Percentiles rank a stretch among this genome's conserved stretches.
These are phyloP conservation scores for Alethe diademata DNA, from an alignment of 2,113 vertebrate genomes.

Conservation along the genomic window DNA sequence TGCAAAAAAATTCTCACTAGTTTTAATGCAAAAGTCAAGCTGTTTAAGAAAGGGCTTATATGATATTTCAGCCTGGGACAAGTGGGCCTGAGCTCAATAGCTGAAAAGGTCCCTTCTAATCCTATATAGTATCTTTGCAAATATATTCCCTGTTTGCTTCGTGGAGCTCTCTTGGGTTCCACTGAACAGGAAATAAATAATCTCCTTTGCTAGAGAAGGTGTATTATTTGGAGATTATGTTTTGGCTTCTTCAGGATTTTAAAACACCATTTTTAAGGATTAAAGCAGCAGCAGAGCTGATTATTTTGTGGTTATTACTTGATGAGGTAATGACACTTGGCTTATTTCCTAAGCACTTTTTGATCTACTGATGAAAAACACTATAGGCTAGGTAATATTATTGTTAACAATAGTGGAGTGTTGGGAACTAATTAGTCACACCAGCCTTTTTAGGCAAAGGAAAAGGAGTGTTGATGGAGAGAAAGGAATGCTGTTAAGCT, in stretches of 20 bases:
- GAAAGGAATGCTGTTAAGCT: neutral
- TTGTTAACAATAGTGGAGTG: slow-evolving; percentile 13
- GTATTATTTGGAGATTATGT: slow-evolving; percentile 48
- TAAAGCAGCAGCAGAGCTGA: slow-evolving; percentile 12
- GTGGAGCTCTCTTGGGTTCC: neutral
- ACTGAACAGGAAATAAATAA: slow-evolving; percentile 31
- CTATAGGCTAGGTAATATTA: neutral
- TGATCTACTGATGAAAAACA: slow-evolving; percentile 43
- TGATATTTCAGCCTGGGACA: neutral
- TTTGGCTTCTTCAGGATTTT: slow-evolving; percentile 38
- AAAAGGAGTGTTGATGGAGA: neutral
- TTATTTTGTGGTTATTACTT: slow-evolving; percentile 28
- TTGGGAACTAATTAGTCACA: slow-evolving; percentile 31
- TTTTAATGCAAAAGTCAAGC: slow-evolving; percentile 8
- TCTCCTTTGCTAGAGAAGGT: slow-evolving; percentile 31
- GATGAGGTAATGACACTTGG: slow-evolving; percentile 34
- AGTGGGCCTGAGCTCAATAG: slow-evolving; percentile 10
- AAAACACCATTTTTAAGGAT: slow-evolving; percentile 48
- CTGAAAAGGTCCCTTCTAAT: slow-evolving; percentile 45
- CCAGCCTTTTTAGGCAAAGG: neutral
- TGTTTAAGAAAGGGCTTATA: slow-evolving; percentile 33
- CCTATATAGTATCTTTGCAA: neutral
- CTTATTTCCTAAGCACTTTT: slow-evolving; percentile 12
- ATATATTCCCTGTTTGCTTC: slow-evolving; percentile 28
- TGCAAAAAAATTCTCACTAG: neutral